These are phyloP conservation scores for Mycetomoellerius zeteki DNA, from an alignment of 1,140 invertebrate species.

Conservation along the genomic window DNA sequence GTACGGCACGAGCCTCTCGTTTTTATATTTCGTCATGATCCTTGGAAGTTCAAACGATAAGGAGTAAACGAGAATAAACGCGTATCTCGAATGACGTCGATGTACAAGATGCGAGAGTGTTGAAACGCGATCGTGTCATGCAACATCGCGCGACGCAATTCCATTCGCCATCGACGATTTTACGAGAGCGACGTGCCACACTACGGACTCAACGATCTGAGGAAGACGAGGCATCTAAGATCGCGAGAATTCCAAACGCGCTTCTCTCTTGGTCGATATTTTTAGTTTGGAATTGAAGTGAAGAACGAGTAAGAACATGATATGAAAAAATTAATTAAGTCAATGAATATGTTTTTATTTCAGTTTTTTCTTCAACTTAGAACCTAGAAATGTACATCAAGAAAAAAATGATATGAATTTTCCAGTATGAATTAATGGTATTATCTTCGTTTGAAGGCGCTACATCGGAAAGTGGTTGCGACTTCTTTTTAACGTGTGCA, in stretches of 20 bases:
- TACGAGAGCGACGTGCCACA: conserved; percentile 29
- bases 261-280: background rate
- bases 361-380: background rate
- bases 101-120: background rate
- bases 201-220: background rate
- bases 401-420: background rate
- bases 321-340: background rate
- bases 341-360: background rate
- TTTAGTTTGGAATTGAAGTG: background rate
- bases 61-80: conserved; percentile 17
- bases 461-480: background rate
- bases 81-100: background rate
- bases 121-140: conserved; percentile 3
- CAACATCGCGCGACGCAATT: background rate
- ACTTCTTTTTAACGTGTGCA: conserved; percentile 15
- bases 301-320: background rate
- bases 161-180: conserved; percentile 10
- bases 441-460: background rate
- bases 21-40: conserved; percentile 46
- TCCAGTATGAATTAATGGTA: background rate
- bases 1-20: conserved; percentile 47
- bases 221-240: background rate
- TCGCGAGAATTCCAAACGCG: background rate
- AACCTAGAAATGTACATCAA: background rate
- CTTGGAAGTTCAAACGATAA: conserved; percentile 26